Conservation (phyloP, 2,113 vertebrate genomes). For the Baryphthengus martii region DNA sequence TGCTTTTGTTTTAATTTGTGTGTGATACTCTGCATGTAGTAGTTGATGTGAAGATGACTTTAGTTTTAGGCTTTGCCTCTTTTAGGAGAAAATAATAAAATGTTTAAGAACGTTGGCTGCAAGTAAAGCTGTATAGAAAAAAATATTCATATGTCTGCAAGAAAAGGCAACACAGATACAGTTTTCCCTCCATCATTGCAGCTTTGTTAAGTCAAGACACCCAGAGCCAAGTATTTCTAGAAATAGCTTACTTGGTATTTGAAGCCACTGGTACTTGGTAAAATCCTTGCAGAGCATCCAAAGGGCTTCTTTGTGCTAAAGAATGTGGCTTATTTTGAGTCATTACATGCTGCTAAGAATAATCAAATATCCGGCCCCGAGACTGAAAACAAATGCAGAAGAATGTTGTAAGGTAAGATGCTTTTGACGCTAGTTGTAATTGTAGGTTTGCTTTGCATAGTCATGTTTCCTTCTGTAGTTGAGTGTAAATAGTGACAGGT, state of each 20-base stretch:
- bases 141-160: not conserved
- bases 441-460: not conserved
- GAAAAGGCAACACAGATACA: not conserved
- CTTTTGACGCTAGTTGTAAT: not conserved
- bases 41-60: not conserved
- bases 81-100: not conserved
- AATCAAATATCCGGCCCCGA: not conserved
- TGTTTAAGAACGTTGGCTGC: not conserved
- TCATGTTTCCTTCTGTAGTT: not conserved
- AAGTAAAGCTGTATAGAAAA: not conserved
- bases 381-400: not conserved
- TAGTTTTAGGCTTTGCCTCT: not conserved
- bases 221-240: not conserved
- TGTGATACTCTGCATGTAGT: not conserved
- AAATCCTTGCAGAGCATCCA: not conserved
- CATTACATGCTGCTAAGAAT: not conserved
- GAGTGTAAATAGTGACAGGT: not conserved
- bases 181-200: not conserved
- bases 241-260: not conserved
- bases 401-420: not conserved
- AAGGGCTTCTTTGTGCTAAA: not conserved
- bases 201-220: not conserved
- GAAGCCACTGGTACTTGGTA: not conserved
- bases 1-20: not conserved
- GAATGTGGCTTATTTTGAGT: not conserved